phyloP scores from a whole-genome alignment of 2,797 vertebrate genomes.

The Rhynchotus rufescens region DNA sequence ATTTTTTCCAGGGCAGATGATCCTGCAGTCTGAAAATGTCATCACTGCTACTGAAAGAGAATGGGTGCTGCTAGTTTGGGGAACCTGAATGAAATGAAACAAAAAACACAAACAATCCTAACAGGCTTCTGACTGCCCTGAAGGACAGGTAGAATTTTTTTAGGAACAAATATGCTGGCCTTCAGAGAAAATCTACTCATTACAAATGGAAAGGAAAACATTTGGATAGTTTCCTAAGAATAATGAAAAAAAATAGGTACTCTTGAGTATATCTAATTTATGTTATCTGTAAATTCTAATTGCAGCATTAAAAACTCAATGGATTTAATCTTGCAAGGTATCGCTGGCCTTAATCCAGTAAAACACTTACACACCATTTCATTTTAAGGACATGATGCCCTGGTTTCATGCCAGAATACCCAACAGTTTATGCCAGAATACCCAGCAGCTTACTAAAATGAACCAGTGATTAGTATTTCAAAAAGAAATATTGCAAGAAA shows the following conservation, averaged over 20 bases:
- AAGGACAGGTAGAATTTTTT: not conserved
- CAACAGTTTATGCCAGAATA: not conserved
- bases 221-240: not conserved
- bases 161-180: not conserved
- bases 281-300: constrained; percentile 25
- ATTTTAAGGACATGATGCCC: constrained; percentile 31
- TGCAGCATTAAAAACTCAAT: constrained; percentile 1
- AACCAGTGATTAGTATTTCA: not conserved
- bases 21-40: not conserved
- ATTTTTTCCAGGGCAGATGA: not conserved
- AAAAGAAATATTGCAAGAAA: not conserved
- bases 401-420: constrained; percentile 5
- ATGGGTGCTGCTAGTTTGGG: not conserved
- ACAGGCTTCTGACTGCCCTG: not conserved
- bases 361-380: constrained; percentile 18
- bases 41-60: not conserved
- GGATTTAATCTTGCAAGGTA: constrained; percentile 8
- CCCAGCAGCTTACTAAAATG: not conserved
- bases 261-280: not conserved
- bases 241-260: not conserved
- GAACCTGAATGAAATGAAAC: not conserved
- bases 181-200: not conserved
- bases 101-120: not conserved
- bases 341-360: constrained; percentile 26
- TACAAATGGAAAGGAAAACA: not conserved